phyloP scores from a whole-genome alignment of 2,113 vertebrate species.

The Saimiri boliviensis region DNA sequence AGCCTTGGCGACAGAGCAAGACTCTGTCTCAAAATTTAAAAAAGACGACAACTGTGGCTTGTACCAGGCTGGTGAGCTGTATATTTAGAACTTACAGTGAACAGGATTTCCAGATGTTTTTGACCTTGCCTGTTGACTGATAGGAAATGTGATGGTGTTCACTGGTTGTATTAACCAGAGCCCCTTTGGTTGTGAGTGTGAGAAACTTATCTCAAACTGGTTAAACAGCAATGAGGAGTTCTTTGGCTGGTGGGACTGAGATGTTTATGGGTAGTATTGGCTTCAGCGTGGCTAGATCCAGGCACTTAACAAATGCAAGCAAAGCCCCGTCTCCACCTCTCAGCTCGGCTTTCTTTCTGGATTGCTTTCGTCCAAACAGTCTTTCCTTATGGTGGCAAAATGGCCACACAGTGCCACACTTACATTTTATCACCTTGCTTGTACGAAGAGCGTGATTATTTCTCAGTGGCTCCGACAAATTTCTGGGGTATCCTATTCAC shows the following conservation, averaged over 20 bases:
- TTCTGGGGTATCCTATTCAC: neutral
- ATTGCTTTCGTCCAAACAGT: neutral
- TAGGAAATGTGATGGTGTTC: neutral
- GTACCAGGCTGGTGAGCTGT: neutral
- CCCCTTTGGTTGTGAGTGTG: neutral
- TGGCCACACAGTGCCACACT: neutral
- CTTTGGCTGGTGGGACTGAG: neutral
- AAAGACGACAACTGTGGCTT: neutral
- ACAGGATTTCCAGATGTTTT: neutral
- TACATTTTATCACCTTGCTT: neutral
- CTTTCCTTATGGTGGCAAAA: neutral
- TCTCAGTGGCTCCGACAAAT: neutral
- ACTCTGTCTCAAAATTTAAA: neutral
- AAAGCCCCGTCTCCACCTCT: neutral
- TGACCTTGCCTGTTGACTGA: neutral
- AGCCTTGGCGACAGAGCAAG: too few species aligned
- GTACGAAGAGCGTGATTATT: neutral
- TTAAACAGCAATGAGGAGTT: neutral
- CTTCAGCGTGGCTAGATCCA: neutral
- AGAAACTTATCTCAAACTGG: neutral
- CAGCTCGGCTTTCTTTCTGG: neutral
- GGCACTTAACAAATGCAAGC: neutral
- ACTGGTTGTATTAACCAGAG: neutral
- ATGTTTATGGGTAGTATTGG: neutral
- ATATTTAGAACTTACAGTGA: neutral